Conservation (phyloP, 2,888 invertebrate genomes). For the Esperia sulphurella region DNA sequence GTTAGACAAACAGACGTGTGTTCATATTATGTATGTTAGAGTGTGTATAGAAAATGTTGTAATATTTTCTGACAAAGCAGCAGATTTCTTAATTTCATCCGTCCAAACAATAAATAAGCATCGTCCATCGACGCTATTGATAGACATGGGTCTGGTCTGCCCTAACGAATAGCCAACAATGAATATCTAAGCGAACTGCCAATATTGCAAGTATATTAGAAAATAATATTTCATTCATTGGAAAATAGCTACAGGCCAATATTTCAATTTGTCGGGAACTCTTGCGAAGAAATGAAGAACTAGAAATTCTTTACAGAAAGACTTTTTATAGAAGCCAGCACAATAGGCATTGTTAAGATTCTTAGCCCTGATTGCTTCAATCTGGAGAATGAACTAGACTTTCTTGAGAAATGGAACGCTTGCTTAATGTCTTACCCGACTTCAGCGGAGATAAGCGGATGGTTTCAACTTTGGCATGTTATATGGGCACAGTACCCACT, state of each 20-base stretch:
- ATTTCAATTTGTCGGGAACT: not conserved
- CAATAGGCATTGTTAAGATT: slow-evolving; percentile 2
- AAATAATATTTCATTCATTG: not conserved
- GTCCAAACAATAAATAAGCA: too few relatives aligned
- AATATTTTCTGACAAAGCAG: too few relatives aligned
- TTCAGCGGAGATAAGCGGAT: too few relatives aligned
- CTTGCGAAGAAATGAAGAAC: not conserved
- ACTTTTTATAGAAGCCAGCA: not conserved
- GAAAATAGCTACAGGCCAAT: not conserved
- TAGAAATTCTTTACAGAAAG: not conserved
- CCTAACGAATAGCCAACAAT: not conserved
- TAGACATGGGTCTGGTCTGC: too few relatives aligned
- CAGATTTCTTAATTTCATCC: too few relatives aligned
- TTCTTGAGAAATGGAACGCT: not conserved
- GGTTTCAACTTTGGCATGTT: too few relatives aligned
- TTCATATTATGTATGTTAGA: too few relatives aligned
- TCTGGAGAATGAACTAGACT: not conserved
- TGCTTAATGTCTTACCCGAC: not conserved
- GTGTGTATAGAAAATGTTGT: too few relatives aligned
- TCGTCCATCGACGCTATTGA: too few relatives aligned
- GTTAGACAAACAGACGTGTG: too few relatives aligned
- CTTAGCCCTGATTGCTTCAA: not conserved
- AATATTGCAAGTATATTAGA: not conserved
- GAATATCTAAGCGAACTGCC: not conserved
- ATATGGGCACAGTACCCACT: too few relatives aligned